Conservation (phyloP, 2,113 vertebrate genomes). For the Rhineura floridana region DNA sequence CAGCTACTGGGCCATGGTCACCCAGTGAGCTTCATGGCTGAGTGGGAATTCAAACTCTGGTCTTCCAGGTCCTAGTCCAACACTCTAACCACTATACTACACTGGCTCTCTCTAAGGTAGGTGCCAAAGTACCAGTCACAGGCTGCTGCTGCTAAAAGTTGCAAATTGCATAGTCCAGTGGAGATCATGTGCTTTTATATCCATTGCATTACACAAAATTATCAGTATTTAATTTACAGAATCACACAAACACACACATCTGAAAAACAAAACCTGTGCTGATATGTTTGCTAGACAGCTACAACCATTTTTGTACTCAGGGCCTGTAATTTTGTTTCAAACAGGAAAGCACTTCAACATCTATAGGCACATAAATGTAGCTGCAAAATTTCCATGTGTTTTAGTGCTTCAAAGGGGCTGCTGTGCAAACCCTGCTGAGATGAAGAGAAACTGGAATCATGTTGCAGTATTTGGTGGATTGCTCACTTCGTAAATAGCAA, state of each 20-base stretch:
- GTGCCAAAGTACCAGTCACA: constrained; percentile 68
- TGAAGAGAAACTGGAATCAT: neutral
- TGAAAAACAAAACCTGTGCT: constrained; percentile 81
- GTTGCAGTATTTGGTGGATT: neutral
- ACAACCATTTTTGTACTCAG: constrained; percentile 81
- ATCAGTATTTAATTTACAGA: constrained; percentile 76
- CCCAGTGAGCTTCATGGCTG: too few relatives aligned
- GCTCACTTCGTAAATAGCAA: constrained; percentile 89
- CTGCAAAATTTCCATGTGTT: neutral
- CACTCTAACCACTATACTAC: too few relatives aligned
- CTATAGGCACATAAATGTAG: constrained; percentile 92
- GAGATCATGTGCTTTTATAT: constrained; percentile 79
- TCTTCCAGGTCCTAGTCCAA: too few relatives aligned
- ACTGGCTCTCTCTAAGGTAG: too few relatives aligned
- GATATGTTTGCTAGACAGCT: constrained; percentile 85
- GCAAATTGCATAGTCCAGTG: constrained; percentile 88
- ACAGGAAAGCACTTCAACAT: constrained; percentile 85
- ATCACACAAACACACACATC: constrained; percentile 74
- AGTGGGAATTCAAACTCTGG: too few relatives aligned
- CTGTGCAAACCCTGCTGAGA: neutral
- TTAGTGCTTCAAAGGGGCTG: neutral
- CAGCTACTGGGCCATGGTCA: too few relatives aligned
- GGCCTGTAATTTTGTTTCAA: constrained; percentile 75
- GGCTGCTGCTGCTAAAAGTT: constrained; percentile 68
- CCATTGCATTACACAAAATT: constrained; percentile 76